Evolutionary conservation across 2,113 vertebrate species (phyloP).

Genomic region (Microcebus ravelobensis): DNA sequence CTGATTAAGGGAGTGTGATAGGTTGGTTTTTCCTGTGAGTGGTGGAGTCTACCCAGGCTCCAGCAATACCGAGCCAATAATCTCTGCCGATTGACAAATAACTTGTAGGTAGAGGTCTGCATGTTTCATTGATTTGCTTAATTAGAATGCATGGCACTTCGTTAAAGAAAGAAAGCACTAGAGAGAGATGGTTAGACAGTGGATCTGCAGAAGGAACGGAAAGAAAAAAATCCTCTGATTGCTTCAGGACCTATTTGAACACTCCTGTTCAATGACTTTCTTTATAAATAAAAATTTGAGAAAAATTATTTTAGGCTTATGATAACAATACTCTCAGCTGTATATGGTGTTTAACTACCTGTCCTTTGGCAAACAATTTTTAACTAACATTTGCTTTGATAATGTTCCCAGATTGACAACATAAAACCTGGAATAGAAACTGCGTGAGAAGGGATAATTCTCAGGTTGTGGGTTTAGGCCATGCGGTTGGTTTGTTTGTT

Average conservation of each 20-base stretch:
- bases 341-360: constrained; percentile 78
- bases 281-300: constrained; percentile 58
- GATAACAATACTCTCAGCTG: constrained; percentile 70
- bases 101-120: neutral
- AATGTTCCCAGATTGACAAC: constrained; percentile 74
- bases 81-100: constrained; percentile 30
- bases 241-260: neutral
- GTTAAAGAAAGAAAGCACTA: neutral
- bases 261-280: constrained; percentile 27
- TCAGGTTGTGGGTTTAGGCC: neutral
- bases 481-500: constrained; percentile 3
- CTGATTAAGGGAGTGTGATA: constrained; percentile 61
- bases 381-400: constrained; percentile 84
- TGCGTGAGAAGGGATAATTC: constrained; percentile 58
- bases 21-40: constrained; percentile 62
- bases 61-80: constrained; percentile 44
- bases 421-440: constrained; percentile 74
- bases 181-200: neutral
- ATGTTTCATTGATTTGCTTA: constrained; percentile 61
- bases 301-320: constrained; percentile 65
- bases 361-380: constrained; percentile 82
- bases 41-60: neutral
- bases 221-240: neutral
- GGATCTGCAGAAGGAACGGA: neutral
- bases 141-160: constrained; percentile 4